Conservation (phyloP, 2,888 invertebrate genomes). For the Dorcus parallelipipedus region DNA sequence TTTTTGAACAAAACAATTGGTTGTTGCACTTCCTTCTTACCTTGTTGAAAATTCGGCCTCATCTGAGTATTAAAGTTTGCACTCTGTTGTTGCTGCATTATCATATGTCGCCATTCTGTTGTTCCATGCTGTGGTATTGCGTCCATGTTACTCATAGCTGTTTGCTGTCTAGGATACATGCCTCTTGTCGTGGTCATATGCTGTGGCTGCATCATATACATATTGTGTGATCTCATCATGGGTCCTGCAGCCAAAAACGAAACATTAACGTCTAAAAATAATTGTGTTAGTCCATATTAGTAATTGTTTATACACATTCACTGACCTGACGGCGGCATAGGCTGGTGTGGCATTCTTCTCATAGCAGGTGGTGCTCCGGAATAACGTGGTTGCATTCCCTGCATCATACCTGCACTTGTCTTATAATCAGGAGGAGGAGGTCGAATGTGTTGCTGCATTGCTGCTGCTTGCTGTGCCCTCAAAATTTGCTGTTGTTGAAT, state of each 20-base stretch:
- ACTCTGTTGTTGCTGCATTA: slow-evolving; percentile 59
- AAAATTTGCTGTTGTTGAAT: slow-evolving; percentile 55
- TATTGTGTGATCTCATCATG: slow-evolving; percentile 65
- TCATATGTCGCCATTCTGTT: slow-evolving; percentile 60
- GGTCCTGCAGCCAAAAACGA: slow-evolving; percentile 50
- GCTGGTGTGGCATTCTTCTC: slow-evolving; percentile 66
- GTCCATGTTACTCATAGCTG: slow-evolving; percentile 52
- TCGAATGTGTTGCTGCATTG: slow-evolving; percentile 49
- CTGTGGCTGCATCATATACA: slow-evolving; percentile 60
- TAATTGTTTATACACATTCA: slow-evolving; percentile 6
- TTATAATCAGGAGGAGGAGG: slow-evolving; percentile 88
- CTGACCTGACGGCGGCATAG: slow-evolving; percentile 67
- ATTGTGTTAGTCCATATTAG: neutral
- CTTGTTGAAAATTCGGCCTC: slow-evolving; percentile 54
- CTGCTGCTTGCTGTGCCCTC: slow-evolving; percentile 52
- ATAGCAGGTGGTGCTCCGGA: slow-evolving; percentile 52
- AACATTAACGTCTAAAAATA: neutral
- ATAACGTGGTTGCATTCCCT: slow-evolving; percentile 44
- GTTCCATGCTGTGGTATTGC: slow-evolving; percentile 51
- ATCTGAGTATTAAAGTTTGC: slow-evolving; percentile 50
- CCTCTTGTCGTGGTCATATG: slow-evolving; percentile 43
- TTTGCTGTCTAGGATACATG: slow-evolving; percentile 55
- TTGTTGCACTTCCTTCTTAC: slow-evolving; percentile 22
- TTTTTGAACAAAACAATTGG: neutral
- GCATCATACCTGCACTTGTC: slow-evolving; percentile 56